Conservation (phyloP, 2,113 vertebrate species). For the Petrocephalus zakoni region DNA sequence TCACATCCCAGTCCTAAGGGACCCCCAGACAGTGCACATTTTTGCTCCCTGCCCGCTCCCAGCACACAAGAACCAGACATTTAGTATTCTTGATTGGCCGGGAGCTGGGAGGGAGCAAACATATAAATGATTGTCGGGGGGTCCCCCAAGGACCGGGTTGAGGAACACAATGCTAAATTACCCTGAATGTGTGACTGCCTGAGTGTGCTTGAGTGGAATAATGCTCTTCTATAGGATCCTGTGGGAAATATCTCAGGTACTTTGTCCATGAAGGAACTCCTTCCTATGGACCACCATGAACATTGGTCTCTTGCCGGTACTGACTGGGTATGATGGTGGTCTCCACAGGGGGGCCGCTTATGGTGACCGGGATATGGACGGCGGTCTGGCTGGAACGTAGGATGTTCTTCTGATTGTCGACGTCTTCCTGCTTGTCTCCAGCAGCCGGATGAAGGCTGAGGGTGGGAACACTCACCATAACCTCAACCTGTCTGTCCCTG, state of each 20-base stretch:
- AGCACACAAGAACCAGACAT: background rate
- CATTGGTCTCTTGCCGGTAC: constrained; percentile 36
- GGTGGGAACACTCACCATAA: constrained; percentile 52
- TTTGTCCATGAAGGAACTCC: background rate
- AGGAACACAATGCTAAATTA: background rate
- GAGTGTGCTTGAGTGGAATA: background rate
- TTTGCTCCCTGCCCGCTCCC: background rate
- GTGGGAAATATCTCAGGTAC: background rate
- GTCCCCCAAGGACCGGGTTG: background rate
- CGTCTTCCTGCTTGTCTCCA: constrained; percentile 80
- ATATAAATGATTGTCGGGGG: background rate
- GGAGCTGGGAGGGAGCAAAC: background rate
- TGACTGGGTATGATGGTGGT: constrained; percentile 69
- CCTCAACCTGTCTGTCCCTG: constrained; percentile 70
- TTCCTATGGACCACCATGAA: background rate
- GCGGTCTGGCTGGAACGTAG: constrained; percentile 71
- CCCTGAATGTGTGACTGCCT: background rate
- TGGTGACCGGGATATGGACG: constrained; percentile 75
- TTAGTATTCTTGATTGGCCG: background rate
- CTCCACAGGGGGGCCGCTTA: constrained; percentile 68
- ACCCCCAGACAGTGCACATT: background rate
- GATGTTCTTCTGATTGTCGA: constrained; percentile 88
- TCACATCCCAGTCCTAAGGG: background rate
- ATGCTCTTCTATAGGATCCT: background rate
- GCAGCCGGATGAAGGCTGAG: constrained; percentile 54